Percentiles rank a stretch among this genome's conserved stretches.
phyloP scores from a whole-genome alignment of 2,797 vertebrate species.

The Podargus strigoides region DNA sequence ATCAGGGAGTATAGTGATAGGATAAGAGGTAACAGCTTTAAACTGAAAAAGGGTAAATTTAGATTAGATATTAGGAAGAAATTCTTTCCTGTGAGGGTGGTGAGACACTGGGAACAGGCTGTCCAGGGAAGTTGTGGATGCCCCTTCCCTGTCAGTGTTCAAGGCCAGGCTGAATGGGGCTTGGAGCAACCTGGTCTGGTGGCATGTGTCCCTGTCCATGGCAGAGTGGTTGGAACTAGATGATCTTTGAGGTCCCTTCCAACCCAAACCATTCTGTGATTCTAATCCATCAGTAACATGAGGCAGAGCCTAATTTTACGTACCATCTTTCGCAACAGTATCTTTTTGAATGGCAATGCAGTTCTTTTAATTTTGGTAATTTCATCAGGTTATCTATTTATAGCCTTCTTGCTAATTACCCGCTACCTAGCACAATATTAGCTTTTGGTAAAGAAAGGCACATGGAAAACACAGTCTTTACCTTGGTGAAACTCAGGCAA shows the following conservation, averaged over 20 bases:
- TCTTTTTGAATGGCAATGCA: background rate
- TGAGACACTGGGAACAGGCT: rapidly evolving
- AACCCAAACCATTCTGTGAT: background rate
- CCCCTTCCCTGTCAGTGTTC: background rate
- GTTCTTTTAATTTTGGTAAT: background rate
- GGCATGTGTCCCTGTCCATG: background rate
- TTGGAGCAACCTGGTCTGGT: background rate
- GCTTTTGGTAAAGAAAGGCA: background rate
- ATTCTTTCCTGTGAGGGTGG: too few relatives aligned
- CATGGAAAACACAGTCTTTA: background rate
- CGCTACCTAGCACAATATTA: background rate
- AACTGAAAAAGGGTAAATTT: background rate
- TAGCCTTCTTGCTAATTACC: background rate
- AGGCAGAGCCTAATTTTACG: background rate
- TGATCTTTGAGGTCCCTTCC: background rate
- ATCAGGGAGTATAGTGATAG: rapidly evolving
- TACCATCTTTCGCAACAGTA: background rate
- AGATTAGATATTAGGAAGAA: background rate
- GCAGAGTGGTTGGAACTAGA: background rate
- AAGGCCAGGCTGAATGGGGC: rapidly evolving
- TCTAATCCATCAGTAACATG: background rate
- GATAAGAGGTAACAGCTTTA: rapidly evolving
- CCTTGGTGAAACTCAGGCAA: background rate
- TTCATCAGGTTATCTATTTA: background rate
- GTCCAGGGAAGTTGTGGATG: too few relatives aligned